Base-by-base conservation (phyloP, 1,140 invertebrate species). In the Cyclargus thomasi region DNA sequence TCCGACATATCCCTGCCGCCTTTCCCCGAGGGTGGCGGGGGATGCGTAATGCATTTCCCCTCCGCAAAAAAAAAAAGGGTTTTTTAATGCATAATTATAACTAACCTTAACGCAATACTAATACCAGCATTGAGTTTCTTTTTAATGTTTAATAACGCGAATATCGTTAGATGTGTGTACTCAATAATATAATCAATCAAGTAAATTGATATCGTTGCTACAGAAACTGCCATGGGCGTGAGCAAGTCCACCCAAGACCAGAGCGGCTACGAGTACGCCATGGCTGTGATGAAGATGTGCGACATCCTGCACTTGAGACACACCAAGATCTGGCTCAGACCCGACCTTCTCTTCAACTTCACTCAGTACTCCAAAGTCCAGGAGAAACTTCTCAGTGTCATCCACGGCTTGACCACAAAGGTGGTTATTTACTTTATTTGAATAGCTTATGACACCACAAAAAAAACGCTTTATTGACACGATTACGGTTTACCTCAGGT, bases 201-300 rank as follows among this genome's bases (percentile, higher is more conserved):
- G 29, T 29, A 8, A 29, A 7, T 29, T 29, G 29, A 29, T 29
- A 4, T 2, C 4, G 5, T 63, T 72, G 65, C 70, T 86, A 18
- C 83, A 94, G 95, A 96, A 91, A 96, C 95, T 16, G 95, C 95
- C 0, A 96, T 96, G 95, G 95, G 95, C 69, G 95, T 96, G 0
- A 95, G 94, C 71, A 95, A 95, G 74, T 92, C 91, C 35, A 95
- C 95, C 2, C 94, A 95, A 83, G 94, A 94, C 67, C 93, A 93
- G 74, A 95, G 94, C 69, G 95, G 95, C 18, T 95, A 93, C 74
- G 95, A 96, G 82, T 96, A 96, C 72, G 95, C 95, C 0, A 94
- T 95, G 94, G 95, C 95, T 68, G 95, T 96, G 0, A 96, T 96
- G 95, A 95, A 96, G 75, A 95, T 96, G 93, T 96, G 94, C 74